These are phyloP conservation scores for Andricus grossulariae DNA, from an alignment of 1,140 invertebrate genomes.

Conservation along the genomic window DNA sequence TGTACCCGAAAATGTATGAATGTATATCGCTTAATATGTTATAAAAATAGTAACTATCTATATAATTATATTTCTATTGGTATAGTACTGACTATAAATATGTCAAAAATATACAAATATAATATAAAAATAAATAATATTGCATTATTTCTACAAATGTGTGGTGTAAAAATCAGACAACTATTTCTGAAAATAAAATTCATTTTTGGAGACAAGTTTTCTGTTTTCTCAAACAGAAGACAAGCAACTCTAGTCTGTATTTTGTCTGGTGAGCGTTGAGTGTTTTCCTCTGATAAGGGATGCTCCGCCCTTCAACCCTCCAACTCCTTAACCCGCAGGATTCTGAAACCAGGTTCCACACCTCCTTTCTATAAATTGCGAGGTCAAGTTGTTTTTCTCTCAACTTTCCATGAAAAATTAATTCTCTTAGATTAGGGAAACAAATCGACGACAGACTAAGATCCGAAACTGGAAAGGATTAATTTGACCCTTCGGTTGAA, in stretches of 20 bases:
- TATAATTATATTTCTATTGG: too few species aligned
- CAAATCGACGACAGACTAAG: conserved; percentile 18
- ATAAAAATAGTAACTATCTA: too few species aligned
- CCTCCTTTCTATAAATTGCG: background rate
- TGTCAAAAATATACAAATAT: too few species aligned
- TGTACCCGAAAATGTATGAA: too few species aligned
- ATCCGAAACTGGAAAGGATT: conserved; percentile 16
- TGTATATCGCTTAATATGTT: too few species aligned
- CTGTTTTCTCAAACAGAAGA: background rate
- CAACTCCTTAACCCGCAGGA: background rate
- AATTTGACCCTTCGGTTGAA: conserved; percentile 1
- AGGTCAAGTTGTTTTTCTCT: conserved; percentile 5
- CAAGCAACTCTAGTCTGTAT: background rate
- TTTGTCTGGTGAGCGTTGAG: background rate
- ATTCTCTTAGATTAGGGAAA: conserved; percentile 10
- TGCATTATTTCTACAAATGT: too few species aligned
- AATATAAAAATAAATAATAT: too few species aligned
- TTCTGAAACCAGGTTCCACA: too few species aligned
- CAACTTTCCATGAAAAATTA: conserved; percentile 22
- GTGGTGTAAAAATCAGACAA: too few species aligned
- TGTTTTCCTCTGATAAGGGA: conserved; percentile 19
- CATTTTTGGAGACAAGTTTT: background rate
- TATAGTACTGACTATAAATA: too few species aligned
- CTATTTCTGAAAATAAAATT: too few species aligned
- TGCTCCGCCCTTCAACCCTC: conserved; percentile 21